Conservation (phyloP, 2,888 invertebrate genomes). For the Orthosia incerta region DNA sequence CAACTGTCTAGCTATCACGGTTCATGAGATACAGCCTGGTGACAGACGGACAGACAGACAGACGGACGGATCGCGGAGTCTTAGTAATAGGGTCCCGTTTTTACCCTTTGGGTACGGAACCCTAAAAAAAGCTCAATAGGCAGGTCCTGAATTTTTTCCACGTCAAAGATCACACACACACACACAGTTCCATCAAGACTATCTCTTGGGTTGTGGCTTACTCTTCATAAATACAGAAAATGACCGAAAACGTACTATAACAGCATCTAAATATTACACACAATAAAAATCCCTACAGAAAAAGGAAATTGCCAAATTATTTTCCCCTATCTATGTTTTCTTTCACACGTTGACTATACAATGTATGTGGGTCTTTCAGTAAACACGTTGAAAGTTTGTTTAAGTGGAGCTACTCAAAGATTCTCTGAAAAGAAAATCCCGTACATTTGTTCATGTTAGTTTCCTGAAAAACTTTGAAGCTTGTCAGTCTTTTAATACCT, state of each 20-base stretch:
- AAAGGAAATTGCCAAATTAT: background rate
- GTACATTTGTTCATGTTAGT: slow-evolving; percentile 11
- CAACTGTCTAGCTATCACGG: too few species aligned
- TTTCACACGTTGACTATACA: background rate
- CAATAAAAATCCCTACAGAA: background rate
- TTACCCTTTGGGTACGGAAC: too few species aligned
- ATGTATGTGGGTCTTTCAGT: slow-evolving; percentile 15
- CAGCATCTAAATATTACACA: too few species aligned
- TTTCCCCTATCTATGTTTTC: background rate
- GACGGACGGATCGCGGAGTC: too few species aligned
- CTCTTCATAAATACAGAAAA: background rate
- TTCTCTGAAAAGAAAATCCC: slow-evolving; percentile 32
- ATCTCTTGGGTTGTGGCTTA: too few species aligned
- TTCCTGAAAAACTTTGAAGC: slow-evolving; percentile 6
- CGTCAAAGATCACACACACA: too few species aligned
- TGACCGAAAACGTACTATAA: background rate
- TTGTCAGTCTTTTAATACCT: slow-evolving; percentile 9
- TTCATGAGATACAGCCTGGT: too few species aligned
- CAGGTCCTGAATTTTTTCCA: too few species aligned
- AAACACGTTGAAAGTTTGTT: slow-evolving; percentile 38
- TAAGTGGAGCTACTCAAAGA: slow-evolving; percentile 29
- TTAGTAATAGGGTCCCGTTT: too few species aligned
- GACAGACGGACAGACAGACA: too few species aligned
- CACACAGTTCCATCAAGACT: too few species aligned
- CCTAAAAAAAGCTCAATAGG: too few species aligned